Base-by-base conservation (phyloP, 1,140 invertebrate genomes). In the Archivesica marissinica region DNA sequence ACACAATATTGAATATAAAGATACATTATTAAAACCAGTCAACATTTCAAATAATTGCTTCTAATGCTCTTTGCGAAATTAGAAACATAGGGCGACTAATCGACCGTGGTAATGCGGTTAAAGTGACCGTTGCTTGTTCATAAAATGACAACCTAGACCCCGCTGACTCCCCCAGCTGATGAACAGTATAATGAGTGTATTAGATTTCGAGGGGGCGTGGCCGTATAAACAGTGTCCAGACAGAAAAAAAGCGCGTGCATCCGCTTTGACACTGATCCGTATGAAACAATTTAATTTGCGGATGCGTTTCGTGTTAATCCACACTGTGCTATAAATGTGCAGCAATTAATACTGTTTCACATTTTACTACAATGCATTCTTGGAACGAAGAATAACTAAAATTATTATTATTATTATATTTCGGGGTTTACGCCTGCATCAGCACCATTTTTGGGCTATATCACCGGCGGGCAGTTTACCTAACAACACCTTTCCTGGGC, bases 21-120 rank as follows among this genome's bases (percentile, higher is more conserved):
- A 25, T 68, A 68, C 28, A 28, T 35, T 50, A 76, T 76, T 23
- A 54, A 52, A 35, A 28, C 39, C 25, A 44, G 7, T 79, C 28
- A 56, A 23, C 44, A 66, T 64, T 68, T 66, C 61, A 50, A 66
- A 50, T 79, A 66, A 66, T 64, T 47, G 77, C 11, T 35, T n/a
- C 33, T 50, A 23, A 33, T 17, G 39, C 30, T 39, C 28, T 35
- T 41, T 28, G 11, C n/a, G 13, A 79, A 79, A 66, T 66, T 66
- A 66, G 39, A 30, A 66, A 47, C 47, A 44, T 79, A 64, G 25
- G n/a, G 23, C 20, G 61, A 41, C 68, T 47, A 79, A 79, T 79
- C 77, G 59, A 47, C 56, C 77, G 23, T 50, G 35, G 44, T 66
- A 79, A 79, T 66, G 66, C 68, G 35, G 77, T 79, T 76, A 79